These are phyloP conservation scores for Zelleria hepariella DNA, from an alignment of 2,888 invertebrate genomes.

Conservation along the genomic window DNA sequence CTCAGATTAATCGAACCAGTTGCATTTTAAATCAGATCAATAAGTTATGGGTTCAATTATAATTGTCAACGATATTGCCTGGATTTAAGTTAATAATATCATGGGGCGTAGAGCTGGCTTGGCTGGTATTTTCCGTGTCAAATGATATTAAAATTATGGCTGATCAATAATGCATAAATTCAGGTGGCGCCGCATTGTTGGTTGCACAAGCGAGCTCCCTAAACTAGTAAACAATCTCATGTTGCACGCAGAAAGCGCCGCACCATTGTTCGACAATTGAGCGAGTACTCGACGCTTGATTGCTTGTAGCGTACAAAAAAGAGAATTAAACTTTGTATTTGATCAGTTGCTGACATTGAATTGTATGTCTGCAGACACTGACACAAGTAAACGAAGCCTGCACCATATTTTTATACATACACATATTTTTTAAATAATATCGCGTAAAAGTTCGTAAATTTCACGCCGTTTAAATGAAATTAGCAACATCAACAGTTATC, in stretches of 20 bases:
- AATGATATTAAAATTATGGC: not conserved
- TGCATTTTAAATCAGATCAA: not conserved
- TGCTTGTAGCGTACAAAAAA: not conserved
- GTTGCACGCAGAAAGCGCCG: slow-evolving; percentile 37
- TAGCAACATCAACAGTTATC: not conserved
- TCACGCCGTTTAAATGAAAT: not conserved
- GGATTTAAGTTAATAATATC: not conserved
- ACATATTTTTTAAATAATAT: not conserved
- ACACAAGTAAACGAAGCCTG: not conserved
- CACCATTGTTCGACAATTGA: slow-evolving; percentile 15
- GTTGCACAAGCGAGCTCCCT: slow-evolving; percentile 24
- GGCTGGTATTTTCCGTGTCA: not conserved
- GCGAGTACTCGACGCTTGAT: not conserved
- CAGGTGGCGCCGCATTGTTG: not conserved
- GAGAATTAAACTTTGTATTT: not conserved
- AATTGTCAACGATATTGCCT: not conserved
- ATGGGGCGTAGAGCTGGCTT: not conserved
- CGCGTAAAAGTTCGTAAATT: too few relatives aligned
- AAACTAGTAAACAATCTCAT: slow-evolving; percentile 45
- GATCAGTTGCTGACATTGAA: not conserved
- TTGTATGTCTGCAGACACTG: not conserved
- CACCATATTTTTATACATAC: not conserved
- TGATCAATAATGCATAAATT: slow-evolving; percentile 3
- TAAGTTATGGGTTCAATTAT: not conserved
- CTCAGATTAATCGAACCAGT: not conserved